A percentile compares a stretch with the other conserved stretches of the same genome.
Conservation (phyloP, 2,113 vertebrate genomes). For the Bufo bufo region DNA sequence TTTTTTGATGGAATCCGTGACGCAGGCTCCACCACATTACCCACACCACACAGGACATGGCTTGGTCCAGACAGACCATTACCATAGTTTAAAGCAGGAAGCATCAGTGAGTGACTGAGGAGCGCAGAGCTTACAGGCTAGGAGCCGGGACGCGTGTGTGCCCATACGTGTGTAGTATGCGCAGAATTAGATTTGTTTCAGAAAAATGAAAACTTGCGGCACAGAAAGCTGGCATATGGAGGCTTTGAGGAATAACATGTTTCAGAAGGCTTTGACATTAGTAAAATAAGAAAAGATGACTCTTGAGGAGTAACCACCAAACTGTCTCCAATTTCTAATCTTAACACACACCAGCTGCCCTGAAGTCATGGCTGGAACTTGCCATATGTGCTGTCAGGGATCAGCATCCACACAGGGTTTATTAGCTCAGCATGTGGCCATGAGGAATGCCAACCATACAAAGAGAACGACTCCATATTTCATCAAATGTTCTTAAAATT, state of each 20-base stretch:
- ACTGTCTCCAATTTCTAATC: conserved; percentile 61
- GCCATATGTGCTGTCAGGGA: conserved; percentile 64
- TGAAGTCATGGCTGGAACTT: conserved; percentile 62
- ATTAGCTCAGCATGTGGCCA: conserved; percentile 73
- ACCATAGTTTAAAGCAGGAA: conserved; percentile 21
- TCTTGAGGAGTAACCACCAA: conserved; percentile 53
- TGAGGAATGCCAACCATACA: conserved; percentile 67
- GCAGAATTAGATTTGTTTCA: neutral
- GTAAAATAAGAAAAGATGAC: conserved; percentile 21
- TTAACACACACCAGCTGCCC: conserved; percentile 70
- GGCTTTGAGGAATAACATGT: conserved; percentile 54
- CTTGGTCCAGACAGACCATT: conserved; percentile 3
- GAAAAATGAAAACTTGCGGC: neutral
- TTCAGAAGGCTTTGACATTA: conserved; percentile 59
- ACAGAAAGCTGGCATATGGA: conserved; percentile 14
- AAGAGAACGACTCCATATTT: conserved; percentile 62
- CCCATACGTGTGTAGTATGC: neutral
- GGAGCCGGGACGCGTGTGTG: neutral
- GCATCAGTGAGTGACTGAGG: neutral
- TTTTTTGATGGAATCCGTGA: too few relatives aligned
- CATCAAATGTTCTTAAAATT: conserved; percentile 60
- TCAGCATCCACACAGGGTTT: conserved; percentile 63
- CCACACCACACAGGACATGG: too few relatives aligned
- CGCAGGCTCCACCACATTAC: too few relatives aligned
- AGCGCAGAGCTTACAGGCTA: neutral